A percentile compares a stretch with the other conserved stretches of the same genome.
These are phyloP conservation scores for Monopis laevigella DNA, from an alignment of 2,888 invertebrate genomes.

Conservation along the genomic window DNA sequence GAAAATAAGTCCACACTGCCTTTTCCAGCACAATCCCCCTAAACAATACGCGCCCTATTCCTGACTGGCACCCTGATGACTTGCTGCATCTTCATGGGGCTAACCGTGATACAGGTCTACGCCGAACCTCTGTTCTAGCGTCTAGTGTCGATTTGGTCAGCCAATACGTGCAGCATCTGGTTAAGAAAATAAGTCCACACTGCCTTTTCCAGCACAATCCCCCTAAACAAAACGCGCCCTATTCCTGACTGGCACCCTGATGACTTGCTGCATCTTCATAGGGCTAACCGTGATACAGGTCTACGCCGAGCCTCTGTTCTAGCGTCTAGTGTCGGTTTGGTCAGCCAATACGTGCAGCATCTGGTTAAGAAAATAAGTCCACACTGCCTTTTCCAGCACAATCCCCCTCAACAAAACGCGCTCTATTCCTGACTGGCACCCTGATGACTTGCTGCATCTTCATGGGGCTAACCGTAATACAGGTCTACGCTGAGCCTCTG, in stretches of 20 bases:
- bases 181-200: no score
- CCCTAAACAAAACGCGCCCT: conserved; percentile 9
- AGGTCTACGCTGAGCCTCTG: conserved; percentile 11
- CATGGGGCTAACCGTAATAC: conserved; percentile 11
- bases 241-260: background rate
- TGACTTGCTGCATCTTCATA: conserved; percentile 8
- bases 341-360: conserved; percentile 9
- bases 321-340: background rate
- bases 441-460: conserved; percentile 7
- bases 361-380: no score
- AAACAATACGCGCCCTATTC: conserved; percentile 5
- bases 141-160: background rate
- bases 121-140: conserved; percentile 11
- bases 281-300: conserved; percentile 10
- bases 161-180: conserved; percentile 10
- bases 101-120: conserved; percentile 10
- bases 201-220: conserved; percentile 6
- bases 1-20: no score
- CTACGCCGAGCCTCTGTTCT: conserved; percentile 11
- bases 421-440: background rate
- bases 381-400: background rate
- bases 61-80: conserved; percentile 6
- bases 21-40: conserved; percentile 3
- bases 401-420: conserved; percentile 8
- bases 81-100: conserved; percentile 8